A percentile compares a stretch with the other conserved stretches of the same genome.
These are phyloP conservation scores for Aphrophora alni DNA, from an alignment of 2,888 invertebrate species.

Conservation along the genomic window DNA sequence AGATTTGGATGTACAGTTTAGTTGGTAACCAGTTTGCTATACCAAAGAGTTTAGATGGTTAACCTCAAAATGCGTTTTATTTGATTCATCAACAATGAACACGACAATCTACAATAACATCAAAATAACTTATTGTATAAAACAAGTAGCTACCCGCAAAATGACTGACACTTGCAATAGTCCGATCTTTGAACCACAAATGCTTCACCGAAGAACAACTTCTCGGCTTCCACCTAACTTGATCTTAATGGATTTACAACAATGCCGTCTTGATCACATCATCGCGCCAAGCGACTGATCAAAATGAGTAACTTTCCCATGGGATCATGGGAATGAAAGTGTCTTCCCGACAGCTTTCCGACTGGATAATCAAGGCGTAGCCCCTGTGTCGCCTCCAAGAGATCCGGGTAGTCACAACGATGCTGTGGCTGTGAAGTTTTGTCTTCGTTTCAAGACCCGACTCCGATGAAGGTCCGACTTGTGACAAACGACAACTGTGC, in stretches of 20 bases:
- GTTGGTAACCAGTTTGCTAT: too few relatives aligned
- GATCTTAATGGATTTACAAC: background rate
- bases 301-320: background rate
- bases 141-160: background rate
- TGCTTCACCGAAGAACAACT: background rate
- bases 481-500: constrained; percentile 67
- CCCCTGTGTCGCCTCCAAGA: constrained; percentile 23
- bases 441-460: constrained; percentile 63
- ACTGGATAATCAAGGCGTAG: constrained; percentile 22
- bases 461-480: constrained; percentile 66
- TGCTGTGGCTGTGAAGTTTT: constrained; percentile 67
- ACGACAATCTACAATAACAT: background rate
- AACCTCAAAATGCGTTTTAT: background rate
- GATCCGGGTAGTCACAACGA: constrained; percentile 65
- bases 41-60: background rate
- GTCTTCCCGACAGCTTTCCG: background rate
- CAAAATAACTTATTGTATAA: background rate
- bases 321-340: background rate
- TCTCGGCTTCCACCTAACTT: background rate
- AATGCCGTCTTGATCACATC: background rate
- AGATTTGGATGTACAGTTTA: too few relatives aligned
- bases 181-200: background rate
- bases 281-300: background rate
- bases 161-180: background rate
- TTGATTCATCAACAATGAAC: background rate